These are phyloP conservation scores for Anolis sagrei DNA, from an alignment of 2,113 vertebrate genomes.

Conservation along the genomic window DNA sequence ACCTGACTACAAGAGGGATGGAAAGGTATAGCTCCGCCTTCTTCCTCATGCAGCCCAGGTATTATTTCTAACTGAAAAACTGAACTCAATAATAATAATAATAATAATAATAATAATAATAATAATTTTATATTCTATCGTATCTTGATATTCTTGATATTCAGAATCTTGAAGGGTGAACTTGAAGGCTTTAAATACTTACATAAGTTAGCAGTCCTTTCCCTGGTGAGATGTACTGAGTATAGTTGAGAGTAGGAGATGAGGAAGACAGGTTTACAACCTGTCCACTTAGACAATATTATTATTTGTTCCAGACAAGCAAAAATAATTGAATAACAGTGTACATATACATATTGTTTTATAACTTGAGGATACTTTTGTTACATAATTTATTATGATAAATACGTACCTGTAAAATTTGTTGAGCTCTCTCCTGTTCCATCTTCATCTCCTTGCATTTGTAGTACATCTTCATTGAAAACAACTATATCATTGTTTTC, in stretches of 20 bases:
- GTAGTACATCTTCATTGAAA: constrained; percentile 64
- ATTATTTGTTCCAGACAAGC: background rate
- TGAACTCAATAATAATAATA: no score
- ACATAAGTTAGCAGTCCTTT: background rate
- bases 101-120: no score
- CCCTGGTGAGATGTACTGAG: background rate
- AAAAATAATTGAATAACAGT: background rate
- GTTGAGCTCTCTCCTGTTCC: constrained; percentile 43
- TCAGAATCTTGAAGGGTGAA: background rate
- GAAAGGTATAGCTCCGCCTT: background rate
- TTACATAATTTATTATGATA: background rate
- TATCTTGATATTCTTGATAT: background rate
- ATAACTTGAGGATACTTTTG: background rate
- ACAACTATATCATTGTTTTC: constrained; percentile 59
- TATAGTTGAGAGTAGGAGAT: no score
- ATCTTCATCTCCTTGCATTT: constrained; percentile 70
- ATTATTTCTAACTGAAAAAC: background rate
- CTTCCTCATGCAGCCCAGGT: no score
- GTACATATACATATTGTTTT: background rate
- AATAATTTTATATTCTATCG: no score
- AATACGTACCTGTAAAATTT: constrained; percentile 77
- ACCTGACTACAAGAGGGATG: background rate
- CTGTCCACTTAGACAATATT: background rate
- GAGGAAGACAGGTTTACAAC: background rate
- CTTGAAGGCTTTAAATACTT: no score